Base-by-base conservation (phyloP, 1,140 invertebrate genomes). In the Conopomorpha cramerella region DNA sequence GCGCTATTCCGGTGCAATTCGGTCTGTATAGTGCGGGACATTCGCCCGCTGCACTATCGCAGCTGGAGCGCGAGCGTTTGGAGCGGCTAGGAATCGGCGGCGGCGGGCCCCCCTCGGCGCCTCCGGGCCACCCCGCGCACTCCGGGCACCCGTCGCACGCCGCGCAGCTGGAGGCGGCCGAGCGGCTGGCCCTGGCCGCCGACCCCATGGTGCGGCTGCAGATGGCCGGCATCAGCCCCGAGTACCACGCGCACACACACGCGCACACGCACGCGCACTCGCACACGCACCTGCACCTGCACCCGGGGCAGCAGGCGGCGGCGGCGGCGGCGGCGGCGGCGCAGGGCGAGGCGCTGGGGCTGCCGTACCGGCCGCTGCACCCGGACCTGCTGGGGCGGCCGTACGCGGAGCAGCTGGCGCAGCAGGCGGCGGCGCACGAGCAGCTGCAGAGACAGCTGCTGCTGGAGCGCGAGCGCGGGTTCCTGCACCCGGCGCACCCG, bases 261-360 rank as follows among this genome's bases (percentile, higher is more conserved):
- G 89, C 89, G 34, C 89, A 92, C 76, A 90, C 80, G 40, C 81
- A 83, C 54, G 82, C 90, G 49, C 93, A 95, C 80, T 90, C 92
- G 52, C 93, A 95, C 81, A 91, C 90, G 49, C 91, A 93, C 81
- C 86, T 93, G 60, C 91, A 93, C 80, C 84, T 93, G 61, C 90
- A 92, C 79, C 88, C 87, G 51, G 88, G 88, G 64, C 88, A 89
- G 78, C 89, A 91, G 68, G 85, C 84, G 55, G 77, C 80, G 46
- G 86, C 86, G 61, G 87, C 85, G 41, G 83, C 85, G 68, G 83
- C 86, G 60, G 85, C 86, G 51, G 81, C 79, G 41, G 46, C 67
- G 14, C 17, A 27, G 31, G n/a, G n/a, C n/a, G n/a, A n/a, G n/a
- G 51, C 63, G 34, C 51, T 77, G 39, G 64, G 57, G 25, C n/a